Percentiles rank a stretch among this genome's conserved stretches.
These are phyloP conservation scores for Candoia aspera DNA, from an alignment of 2,113 vertebrate genomes.

Conservation along the genomic window DNA sequence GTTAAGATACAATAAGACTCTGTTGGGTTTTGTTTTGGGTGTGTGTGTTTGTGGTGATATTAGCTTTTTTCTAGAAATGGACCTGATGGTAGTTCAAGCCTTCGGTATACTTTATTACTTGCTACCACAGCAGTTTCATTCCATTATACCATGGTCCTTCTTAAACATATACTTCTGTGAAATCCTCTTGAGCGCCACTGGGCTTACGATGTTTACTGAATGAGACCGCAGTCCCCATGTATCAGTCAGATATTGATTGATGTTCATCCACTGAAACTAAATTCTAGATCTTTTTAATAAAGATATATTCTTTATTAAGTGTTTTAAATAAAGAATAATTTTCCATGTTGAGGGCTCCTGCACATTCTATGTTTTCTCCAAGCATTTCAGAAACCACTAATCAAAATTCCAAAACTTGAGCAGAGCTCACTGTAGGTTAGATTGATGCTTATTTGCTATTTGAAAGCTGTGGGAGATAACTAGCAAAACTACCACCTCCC, in stretches of 20 bases:
- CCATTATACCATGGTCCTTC: background rate
- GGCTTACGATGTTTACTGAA: background rate
- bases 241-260: background rate
- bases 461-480: constrained; percentile 44
- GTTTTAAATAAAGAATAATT: background rate
- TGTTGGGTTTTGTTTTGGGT: background rate
- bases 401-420: background rate
- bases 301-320: background rate
- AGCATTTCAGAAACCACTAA: background rate
- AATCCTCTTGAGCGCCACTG: no score
- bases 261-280: background rate
- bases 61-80: background rate
- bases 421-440: constrained; percentile 17
- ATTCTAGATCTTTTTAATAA: constrained; percentile 25
- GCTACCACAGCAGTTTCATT: background rate
- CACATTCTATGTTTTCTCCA: constrained; percentile 14
- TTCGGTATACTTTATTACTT: background rate
- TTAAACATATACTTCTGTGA: background rate
- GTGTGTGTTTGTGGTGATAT: background rate
- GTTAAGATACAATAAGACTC: background rate
- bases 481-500: background rate
- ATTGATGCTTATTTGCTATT: constrained; percentile 31
- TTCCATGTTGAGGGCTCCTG: no score
- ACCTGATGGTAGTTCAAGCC: background rate
- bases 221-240: background rate